These are phyloP conservation scores for Hirudinaria manillensis DNA, from an alignment of 2,888 invertebrate genomes.

Conservation along the genomic window DNA sequence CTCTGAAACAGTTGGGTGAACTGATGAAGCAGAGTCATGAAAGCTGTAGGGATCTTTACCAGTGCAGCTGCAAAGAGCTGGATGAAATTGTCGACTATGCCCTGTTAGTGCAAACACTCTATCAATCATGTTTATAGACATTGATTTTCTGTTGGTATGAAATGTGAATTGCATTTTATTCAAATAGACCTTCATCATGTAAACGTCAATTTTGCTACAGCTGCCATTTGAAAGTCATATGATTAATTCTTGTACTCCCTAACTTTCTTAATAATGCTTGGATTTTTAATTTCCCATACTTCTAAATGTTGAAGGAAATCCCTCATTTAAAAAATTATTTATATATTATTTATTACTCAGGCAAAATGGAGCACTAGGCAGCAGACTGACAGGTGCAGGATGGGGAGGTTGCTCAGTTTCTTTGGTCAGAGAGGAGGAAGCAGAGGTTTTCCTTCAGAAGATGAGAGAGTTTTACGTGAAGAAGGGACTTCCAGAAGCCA, in stretches of 20 bases:
- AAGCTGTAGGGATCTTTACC: conserved; percentile 76
- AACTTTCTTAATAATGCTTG: no score
- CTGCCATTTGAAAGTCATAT: not conserved
- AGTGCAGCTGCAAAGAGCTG: conserved; percentile 83
- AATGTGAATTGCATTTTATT: no score
- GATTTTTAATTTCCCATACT: no score
- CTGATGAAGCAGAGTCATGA: conserved; percentile 83
- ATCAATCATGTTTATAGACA: not conserved
- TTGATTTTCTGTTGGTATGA: no score
- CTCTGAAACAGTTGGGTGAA: conserved; percentile 62
- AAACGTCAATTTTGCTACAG: not conserved
- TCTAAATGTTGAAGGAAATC: no score
- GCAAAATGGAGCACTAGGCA: conserved; percentile 65
- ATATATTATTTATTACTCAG: no score
- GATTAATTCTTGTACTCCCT: not conserved
- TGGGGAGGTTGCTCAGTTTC: conserved; percentile 97
- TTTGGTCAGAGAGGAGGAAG: conserved; percentile 62
- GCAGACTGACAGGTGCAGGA: conserved; percentile 91
- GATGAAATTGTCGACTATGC: conserved; percentile 70
- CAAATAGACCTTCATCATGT: no score
- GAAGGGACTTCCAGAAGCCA: conserved; percentile 6
- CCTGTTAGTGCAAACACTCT: conserved; percentile 58
- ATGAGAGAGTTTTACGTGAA: conserved; percentile 31
- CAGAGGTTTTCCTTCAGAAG: conserved; percentile 54
- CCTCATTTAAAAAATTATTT: no score